Conservation (phyloP, 1,140 invertebrate species). For the Tetramorium simillimum region DNA sequence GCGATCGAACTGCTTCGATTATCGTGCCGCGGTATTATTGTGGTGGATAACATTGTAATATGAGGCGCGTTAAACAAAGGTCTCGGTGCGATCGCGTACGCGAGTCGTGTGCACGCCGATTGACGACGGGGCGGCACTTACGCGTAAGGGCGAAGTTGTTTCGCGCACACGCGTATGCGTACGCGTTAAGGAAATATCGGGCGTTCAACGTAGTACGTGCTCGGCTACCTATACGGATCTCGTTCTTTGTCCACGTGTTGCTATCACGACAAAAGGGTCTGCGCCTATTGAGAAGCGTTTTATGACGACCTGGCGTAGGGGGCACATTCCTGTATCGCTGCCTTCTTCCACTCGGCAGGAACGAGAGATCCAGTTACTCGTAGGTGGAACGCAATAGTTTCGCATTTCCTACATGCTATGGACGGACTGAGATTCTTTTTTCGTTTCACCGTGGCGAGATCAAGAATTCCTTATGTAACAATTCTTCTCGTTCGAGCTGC, state of each 20-base stretch:
- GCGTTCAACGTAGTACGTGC: background rate
- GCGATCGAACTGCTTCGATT: conserved; percentile 1
- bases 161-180: background rate
- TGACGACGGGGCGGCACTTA: background rate
- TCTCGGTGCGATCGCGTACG: background rate
- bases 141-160: background rate
- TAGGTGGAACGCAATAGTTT: conserved; percentile 29
- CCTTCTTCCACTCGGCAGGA: conserved; percentile 35
- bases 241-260: conserved; percentile 32
- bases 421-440: background rate
- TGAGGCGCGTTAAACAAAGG: conserved; percentile 7
- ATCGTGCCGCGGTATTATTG: conserved; percentile 20
- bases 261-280: conserved; percentile 18
- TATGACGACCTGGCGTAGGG: conserved; percentile 3
- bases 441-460: background rate
- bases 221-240: background rate
- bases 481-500: background rate
- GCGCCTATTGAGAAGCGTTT: conserved; percentile 40
- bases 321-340: conserved; percentile 21
- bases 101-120: conserved; percentile 25
- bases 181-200: conserved; percentile 14
- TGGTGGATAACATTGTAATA: conserved; percentile 30
- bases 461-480: background rate
- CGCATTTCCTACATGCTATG: conserved; percentile 26
- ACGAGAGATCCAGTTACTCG: conserved; percentile 45